Percentiles rank a stretch among this genome's conserved stretches.
phyloP scores from a whole-genome alignment of 2,888 invertebrate genomes.

The Protophormia terraenovae region DNA sequence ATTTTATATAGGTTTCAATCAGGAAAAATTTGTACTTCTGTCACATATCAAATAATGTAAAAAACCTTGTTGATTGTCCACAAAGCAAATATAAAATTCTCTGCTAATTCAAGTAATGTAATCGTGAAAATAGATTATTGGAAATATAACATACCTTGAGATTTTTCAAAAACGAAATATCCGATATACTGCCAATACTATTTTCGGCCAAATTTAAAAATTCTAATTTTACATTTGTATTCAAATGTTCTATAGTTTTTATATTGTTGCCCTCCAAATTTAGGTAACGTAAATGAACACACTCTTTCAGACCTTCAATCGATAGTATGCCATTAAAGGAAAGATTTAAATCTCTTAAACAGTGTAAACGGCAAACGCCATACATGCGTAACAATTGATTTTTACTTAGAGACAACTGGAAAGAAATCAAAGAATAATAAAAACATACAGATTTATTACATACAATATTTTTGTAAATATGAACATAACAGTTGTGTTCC shows the following conservation, averaged over 20 bases:
- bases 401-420: slow-evolving; percentile 91
- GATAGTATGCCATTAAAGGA: slow-evolving; percentile 94
- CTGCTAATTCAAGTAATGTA: no score
- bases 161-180: slow-evolving; percentile 90
- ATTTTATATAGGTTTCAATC: no score
- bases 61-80: no score
- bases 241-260: slow-evolving; percentile 95
- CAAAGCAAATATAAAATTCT: no score
- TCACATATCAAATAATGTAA: no score
- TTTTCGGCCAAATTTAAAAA: slow-evolving; percentile 94
- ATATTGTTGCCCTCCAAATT: slow-evolving; percentile 95
- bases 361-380: slow-evolving; percentile 90
- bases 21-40: no score
- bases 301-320: slow-evolving; percentile 94
- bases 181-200: slow-evolving; percentile 91
- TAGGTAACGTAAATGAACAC: slow-evolving; percentile 89
- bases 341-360: slow-evolving; percentile 90
- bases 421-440: slow-evolving; percentile 21
- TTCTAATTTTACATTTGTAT: slow-evolving; percentile 90
- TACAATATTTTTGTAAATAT: no score
- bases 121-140: no score
- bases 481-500: no score
- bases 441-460: neutral
- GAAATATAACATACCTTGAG: slow-evolving; percentile 89
- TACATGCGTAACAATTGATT: slow-evolving; percentile 94